Percentiles rank a stretch among this genome's conserved stretches.
phyloP scores from a whole-genome alignment of 2,113 vertebrate genomes.

The Bothrops jararaca region DNA sequence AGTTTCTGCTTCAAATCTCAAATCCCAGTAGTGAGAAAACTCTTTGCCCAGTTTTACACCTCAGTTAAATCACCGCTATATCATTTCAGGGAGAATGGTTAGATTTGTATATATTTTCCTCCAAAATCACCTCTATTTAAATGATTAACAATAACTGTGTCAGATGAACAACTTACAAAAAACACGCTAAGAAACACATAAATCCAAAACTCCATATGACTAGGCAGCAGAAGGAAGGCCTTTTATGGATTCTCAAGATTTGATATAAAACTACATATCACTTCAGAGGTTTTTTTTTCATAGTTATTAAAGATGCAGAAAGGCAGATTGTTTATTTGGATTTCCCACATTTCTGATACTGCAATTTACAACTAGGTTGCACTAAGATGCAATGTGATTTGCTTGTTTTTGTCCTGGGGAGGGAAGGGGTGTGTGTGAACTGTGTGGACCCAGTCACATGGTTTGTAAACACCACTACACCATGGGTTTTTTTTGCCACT shows the following conservation, averaged over 20 bases:
- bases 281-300: background rate
- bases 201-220: background rate
- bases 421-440: background rate
- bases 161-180: background rate
- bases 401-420: background rate
- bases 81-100: background rate
- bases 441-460: background rate
- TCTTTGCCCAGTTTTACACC: conserved; percentile 4
- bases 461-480: background rate
- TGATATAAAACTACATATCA: background rate
- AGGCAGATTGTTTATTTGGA: background rate
- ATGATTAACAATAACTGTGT: background rate
- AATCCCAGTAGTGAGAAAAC: background rate
- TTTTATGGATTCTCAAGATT: background rate
- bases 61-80: conserved; percentile 12
- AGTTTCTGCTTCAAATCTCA: conserved; percentile 6
- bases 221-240: background rate
- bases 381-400: background rate
- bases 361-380: background rate
- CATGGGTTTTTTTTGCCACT: background rate
- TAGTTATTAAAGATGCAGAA: background rate
- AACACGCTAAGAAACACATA: background rate
- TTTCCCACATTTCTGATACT: background rate
- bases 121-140: background rate
- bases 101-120: background rate